phyloP scores from a whole-genome alignment of 2,888 invertebrate genomes.

The Halictus quadricinctus region DNA sequence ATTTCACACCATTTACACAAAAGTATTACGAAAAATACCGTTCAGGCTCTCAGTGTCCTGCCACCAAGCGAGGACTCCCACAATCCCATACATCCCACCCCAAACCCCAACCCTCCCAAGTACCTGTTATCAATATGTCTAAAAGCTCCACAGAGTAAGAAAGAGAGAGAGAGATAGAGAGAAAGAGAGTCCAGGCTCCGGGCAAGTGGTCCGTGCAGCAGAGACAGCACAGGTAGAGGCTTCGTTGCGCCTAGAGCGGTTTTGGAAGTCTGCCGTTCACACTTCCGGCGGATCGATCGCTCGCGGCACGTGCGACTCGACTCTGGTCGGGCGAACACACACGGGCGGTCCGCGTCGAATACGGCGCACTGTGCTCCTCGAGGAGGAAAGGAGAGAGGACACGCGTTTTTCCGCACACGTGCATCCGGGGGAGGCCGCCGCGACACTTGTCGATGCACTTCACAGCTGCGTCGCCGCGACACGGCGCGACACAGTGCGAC shows the following conservation, averaged over 20 bases:
- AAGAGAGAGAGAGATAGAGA: background rate
- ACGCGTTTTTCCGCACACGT: constrained; percentile 57
- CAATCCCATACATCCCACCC: background rate
- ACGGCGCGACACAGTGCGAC: background rate
- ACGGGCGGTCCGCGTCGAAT: background rate
- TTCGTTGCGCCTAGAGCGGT: constrained; percentile 5
- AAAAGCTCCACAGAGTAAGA: background rate
- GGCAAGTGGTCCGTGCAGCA: background rate
- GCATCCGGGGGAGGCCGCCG: constrained; percentile 17
- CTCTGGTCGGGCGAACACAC: constrained; percentile 18
- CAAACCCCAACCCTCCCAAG: background rate
- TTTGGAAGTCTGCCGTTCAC: constrained; percentile 26
- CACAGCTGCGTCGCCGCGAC: constrained; percentile 36
- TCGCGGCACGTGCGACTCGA: constrained; percentile 63
- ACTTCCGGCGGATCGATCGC: constrained; percentile 68
- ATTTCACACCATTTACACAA: background rate
- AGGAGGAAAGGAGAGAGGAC: constrained; percentile 22
- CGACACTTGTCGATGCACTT: constrained; percentile 51
- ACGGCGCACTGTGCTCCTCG: background rate
- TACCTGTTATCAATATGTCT: background rate
- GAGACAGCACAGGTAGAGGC: background rate
- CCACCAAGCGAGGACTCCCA: background rate
- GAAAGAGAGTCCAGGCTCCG: background rate
- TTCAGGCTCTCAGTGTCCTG: too few species aligned
- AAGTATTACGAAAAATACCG: background rate